These are phyloP conservation scores for Oppia nitens DNA, from an alignment of 1,140 invertebrate species.

Conservation along the genomic window DNA sequence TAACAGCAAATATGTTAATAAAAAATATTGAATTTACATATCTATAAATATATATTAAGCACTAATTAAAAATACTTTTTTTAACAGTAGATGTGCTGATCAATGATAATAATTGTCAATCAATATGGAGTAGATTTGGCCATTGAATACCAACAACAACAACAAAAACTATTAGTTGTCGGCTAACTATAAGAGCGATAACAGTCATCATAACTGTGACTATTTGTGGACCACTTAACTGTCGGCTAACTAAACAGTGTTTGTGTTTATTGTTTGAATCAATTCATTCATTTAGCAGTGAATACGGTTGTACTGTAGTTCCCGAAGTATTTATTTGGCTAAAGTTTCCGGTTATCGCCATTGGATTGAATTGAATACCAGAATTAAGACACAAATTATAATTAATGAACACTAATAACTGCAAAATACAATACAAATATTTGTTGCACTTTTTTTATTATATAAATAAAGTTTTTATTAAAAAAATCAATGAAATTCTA, in stretches of 20 bases:
- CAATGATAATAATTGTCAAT: conserved; percentile 29
- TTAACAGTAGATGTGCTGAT: conserved; percentile 28
- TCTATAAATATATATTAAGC: too few relatives aligned
- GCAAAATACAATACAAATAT: too few relatives aligned
- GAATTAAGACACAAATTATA: too few relatives aligned
- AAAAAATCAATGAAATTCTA: too few relatives aligned
- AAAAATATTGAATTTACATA: too few relatives aligned
- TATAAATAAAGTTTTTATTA: too few relatives aligned
- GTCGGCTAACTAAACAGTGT: conserved; percentile 38
- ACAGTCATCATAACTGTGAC: conserved; percentile 74
- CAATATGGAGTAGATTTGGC: too few relatives aligned
- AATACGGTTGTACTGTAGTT: conserved; percentile 72
- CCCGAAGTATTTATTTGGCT: conserved; percentile 83
- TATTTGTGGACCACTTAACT: conserved; percentile 52
- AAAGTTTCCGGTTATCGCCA: conserved; percentile 62
- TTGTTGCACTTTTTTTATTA: too few relatives aligned
- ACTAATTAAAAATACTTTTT: not conserved
- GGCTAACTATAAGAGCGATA: conserved; percentile 61
- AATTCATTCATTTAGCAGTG: conserved; percentile 67
- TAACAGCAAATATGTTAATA: too few relatives aligned
- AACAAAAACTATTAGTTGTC: conserved; percentile 49
- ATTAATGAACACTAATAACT: too few relatives aligned
- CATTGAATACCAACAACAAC: too few relatives aligned
- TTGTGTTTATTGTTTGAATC: conserved; percentile 69
- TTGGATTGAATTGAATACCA: conserved; percentile 46